These are phyloP conservation scores for Heteromyza rotundicornis DNA, from an alignment of 2,888 invertebrate genomes.

Conservation along the genomic window DNA sequence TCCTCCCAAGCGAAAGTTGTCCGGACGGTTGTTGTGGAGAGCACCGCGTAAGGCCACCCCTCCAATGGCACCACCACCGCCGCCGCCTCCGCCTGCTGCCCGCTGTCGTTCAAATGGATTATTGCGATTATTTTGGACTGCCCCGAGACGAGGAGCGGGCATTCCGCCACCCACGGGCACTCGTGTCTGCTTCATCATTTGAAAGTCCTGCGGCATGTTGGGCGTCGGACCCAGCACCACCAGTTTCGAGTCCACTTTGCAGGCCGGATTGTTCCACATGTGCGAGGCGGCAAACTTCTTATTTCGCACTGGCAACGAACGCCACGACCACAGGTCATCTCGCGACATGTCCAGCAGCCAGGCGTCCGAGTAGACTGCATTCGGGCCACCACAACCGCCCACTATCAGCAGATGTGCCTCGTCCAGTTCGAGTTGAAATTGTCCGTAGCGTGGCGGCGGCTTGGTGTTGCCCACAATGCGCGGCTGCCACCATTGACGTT, in stretches of 20 bases:
- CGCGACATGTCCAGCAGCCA: slow-evolving; percentile 83
- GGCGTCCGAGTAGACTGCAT: slow-evolving; percentile 85
- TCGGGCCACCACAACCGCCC: slow-evolving; percentile 88
- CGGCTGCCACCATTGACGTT: slow-evolving; percentile 79
- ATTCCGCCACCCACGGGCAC: slow-evolving; percentile 48
- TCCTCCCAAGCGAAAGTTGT: slow-evolving; percentile 44
- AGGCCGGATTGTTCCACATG: slow-evolving; percentile 94
- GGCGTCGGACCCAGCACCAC: slow-evolving; percentile 69
- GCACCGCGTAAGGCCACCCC: slow-evolving; percentile 33
- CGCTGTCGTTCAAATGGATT: slow-evolving; percentile 29
- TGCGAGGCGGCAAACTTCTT: slow-evolving; percentile 82
- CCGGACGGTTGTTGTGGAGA: slow-evolving; percentile 28
- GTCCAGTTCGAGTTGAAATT: slow-evolving; percentile 86
- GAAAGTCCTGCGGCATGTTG: slow-evolving; percentile 60
- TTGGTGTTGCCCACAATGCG: slow-evolving; percentile 68
- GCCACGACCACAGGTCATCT: slow-evolving; percentile 76
- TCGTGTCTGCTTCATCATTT: slow-evolving; percentile 59
- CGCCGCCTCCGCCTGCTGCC: slow-evolving; percentile 34
- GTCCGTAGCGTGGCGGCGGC: slow-evolving; percentile 88
- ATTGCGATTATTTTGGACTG: slow-evolving; percentile 29
- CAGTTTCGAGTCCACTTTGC: slow-evolving; percentile 76
- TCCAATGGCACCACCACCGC: slow-evolving; percentile 28
- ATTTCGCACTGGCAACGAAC: slow-evolving; percentile 76
- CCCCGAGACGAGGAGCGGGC: slow-evolving; percentile 34
- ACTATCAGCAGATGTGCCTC: slow-evolving; percentile 79